These are phyloP conservation scores for Platygyra sinensis DNA, from an alignment of 64 coral and sea anemone genomes.

Conservation along the genomic window DNA sequence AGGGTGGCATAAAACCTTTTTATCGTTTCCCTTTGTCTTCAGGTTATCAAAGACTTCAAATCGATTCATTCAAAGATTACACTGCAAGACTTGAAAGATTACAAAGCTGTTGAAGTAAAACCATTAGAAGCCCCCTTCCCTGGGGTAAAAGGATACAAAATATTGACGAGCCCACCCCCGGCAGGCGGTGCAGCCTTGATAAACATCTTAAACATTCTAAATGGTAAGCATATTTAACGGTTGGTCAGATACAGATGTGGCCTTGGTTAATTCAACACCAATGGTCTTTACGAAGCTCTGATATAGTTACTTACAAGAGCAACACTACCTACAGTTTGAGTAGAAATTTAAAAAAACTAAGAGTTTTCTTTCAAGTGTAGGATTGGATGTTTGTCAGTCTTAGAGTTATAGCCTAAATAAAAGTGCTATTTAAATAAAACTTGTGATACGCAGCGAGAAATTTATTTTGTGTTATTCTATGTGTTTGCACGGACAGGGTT, in stretches of 20 bases:
- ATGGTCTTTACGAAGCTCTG: too few species aligned
- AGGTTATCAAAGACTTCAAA: constrained; percentile 29
- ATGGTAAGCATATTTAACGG: background rate
- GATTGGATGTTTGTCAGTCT: too few species aligned
- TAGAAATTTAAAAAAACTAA: too few species aligned
- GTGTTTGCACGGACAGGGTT: constrained; percentile 1
- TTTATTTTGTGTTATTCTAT: too few species aligned
- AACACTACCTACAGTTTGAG: too few species aligned
- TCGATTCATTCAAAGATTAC: constrained; percentile 10
- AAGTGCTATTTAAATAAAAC: background rate
- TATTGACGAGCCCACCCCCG: constrained; percentile 28
- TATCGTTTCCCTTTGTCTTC: background rate
- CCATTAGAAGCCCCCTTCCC: constrained; percentile 6
- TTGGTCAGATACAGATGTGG: too few species aligned
- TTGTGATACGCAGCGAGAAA: too few species aligned
- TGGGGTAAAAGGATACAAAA: constrained; percentile 12
- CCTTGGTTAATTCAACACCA: too few species aligned
- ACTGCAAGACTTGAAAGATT: constrained; percentile 26
- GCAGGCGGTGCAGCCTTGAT: constrained; percentile 31
- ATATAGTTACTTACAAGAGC: too few species aligned
- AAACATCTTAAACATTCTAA: constrained; percentile 54
- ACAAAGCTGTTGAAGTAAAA: constrained; percentile 11
- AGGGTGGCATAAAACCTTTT: too few species aligned
- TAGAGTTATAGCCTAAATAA: too few species aligned
- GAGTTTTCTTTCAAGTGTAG: too few species aligned